Conservation (phyloP, 2,888 invertebrate genomes). For the Caenorhabditis sp. region DNA sequence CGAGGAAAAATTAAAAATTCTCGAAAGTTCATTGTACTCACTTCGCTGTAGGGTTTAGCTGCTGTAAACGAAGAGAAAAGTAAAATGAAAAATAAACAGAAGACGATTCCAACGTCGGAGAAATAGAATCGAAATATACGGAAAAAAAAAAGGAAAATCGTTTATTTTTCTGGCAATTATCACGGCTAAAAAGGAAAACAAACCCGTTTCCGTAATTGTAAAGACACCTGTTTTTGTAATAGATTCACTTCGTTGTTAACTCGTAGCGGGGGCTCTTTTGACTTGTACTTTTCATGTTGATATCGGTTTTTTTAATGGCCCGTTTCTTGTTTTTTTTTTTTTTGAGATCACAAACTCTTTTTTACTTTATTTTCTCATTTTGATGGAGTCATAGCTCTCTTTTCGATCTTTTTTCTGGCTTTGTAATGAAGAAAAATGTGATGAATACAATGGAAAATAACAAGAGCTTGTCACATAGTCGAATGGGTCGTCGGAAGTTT, state of each 20-base stretch:
- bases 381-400: conserved; percentile 57
- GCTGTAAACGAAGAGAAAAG: background rate
- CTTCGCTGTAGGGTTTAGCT: background rate
- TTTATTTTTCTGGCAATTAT: conserved; percentile 45
- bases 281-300: conserved; percentile 31
- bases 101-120: conserved; percentile 39
- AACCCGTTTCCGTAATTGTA: conserved; percentile 32
- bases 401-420: conserved; percentile 31
- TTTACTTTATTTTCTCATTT: conserved; percentile 54
- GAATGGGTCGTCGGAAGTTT: background rate
- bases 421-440: conserved; percentile 10
- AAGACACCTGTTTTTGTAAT: conserved; percentile 30
- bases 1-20: background rate
- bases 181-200: conserved; percentile 29
- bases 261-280: conserved; percentile 52
- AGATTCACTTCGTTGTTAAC: conserved; percentile 28
- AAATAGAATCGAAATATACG: background rate
- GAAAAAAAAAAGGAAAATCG: conserved; percentile 31
- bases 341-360: conserved; percentile 45
- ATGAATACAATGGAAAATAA: conserved; percentile 16
- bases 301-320: conserved; percentile 42
- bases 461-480: conserved; percentile 14
- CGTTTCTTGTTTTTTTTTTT: conserved; percentile 44
- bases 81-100: background rate
- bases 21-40: background rate